phyloP scores from a whole-genome alignment of 2,797 vertebrate species.

The Gallinago solitaria region DNA sequence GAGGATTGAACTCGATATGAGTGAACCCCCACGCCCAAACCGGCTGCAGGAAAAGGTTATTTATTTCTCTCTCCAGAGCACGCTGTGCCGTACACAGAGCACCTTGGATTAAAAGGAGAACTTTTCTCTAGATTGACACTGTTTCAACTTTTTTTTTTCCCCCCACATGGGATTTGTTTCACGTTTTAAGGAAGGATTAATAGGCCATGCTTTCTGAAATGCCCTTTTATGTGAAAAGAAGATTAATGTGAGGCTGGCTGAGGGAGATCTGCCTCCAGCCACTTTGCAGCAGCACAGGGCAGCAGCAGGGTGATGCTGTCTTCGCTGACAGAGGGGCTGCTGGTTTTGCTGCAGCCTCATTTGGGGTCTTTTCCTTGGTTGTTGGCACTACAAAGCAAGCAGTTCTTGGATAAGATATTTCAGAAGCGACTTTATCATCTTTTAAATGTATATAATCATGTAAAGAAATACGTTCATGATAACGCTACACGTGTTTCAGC shows the following conservation, averaged over 20 bases:
- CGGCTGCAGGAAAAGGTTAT: neutral
- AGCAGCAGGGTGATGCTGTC: neutral
- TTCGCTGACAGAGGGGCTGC: neutral
- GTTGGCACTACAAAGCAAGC: neutral
- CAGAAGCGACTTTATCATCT: neutral
- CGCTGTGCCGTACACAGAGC: neutral
- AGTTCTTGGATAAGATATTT: neutral
- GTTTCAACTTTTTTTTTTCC: neutral
- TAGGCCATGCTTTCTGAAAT: slow-evolving; percentile 23
- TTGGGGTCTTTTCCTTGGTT: neutral
- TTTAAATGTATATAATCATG: neutral
- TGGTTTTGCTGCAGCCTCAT: neutral
- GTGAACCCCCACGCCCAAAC: neutral
- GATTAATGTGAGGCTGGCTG: slow-evolving; percentile 21
- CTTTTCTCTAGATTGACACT: neutral
- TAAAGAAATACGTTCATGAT: neutral
- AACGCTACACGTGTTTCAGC: neutral
- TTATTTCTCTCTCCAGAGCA: neutral
- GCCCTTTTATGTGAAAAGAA: slow-evolving; percentile 49
- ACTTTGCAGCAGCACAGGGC: neutral
- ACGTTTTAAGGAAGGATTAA: slow-evolving; percentile 43
- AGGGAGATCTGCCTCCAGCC: neutral
- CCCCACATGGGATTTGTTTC: neutral
- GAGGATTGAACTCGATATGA: neutral
- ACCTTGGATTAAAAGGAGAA: neutral